Evolutionary conservation across 2,888 invertebrate species (phyloP).

Genomic region (Athetis lepigone): DNA sequence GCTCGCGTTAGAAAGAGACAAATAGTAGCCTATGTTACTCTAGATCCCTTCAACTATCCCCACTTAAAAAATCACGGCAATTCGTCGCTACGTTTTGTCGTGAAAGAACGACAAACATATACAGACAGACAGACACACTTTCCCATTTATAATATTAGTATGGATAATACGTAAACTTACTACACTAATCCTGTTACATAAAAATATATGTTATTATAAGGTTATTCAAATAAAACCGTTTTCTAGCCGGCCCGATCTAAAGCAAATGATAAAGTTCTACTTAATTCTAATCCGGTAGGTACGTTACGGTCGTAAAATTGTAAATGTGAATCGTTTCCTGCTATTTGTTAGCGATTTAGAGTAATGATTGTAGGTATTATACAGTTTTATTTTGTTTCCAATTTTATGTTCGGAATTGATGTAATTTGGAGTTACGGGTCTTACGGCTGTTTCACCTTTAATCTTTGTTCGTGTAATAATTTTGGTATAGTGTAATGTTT

Average conservation of each 20-base stretch:
- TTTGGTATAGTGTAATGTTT: background rate
- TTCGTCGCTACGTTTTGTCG: too few relatives aligned
- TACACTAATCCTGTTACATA: background rate
- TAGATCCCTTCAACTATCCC: too few relatives aligned
- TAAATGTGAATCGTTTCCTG: conserved; percentile 59
- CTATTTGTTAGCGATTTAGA: conserved; percentile 61
- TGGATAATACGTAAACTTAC: background rate
- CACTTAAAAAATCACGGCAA: too few relatives aligned
- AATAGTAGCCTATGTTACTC: too few relatives aligned
- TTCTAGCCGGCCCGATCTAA: conserved; percentile 22
- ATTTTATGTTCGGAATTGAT: conserved; percentile 35
- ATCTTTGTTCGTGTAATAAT: background rate
- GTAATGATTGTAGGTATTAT: conserved; percentile 54
- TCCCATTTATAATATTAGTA: too few relatives aligned
- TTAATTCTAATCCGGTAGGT: conserved; percentile 50
- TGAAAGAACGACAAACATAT: too few relatives aligned
- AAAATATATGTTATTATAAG: too few relatives aligned
- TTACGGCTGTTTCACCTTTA: conserved; percentile 27
- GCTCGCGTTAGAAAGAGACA: too few relatives aligned
- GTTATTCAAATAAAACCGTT: conserved; percentile 1
- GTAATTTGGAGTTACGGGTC: conserved; percentile 24
- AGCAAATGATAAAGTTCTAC: conserved; percentile 50
- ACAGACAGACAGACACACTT: too few relatives aligned
- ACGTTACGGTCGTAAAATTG: conserved; percentile 54
- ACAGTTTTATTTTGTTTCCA: conserved; percentile 48